Base-by-base conservation (phyloP, 2,888 invertebrate genomes). In the Mactromeris polynyma region DNA sequence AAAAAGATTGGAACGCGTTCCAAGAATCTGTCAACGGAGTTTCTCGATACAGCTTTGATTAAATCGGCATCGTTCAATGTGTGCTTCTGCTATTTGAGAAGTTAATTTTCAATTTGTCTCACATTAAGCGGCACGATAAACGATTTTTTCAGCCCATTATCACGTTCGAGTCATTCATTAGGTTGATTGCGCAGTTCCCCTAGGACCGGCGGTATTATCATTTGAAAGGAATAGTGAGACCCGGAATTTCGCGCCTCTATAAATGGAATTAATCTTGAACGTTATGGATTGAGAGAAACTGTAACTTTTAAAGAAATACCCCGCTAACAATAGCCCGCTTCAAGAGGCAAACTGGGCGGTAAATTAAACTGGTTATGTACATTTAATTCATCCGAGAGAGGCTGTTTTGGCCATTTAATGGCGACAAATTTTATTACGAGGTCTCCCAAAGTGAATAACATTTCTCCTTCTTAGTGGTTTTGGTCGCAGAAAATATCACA, bases 71-170 rank as follows among this genome's bases (percentile, higher is more conserved):
- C 94, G 94, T 91, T 93, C 94, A 93, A 86, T 93, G 93, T 93
- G 94, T 92, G 92, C 93, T 94, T 91, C 91, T 90, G 94, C 96
- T 94, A 96, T 96, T 96, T 95, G 95, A 95, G 96, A 96, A 96
- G 95, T 96, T 95, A 96, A 96, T 96, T 96, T 96, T 95, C 95
- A 94, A 96, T 96, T 96, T 95, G 95, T 93, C 94, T 92, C 93
- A 95, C 95, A 96, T 96, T 96, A 96, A 95, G 90, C 94, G 91
- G 86, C 87, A 90, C 86, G 89, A 93, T 90, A 92, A 93, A 93
- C 91, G 94, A 93, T 94, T 94, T 94, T 93, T 90, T 90, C 92
- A 89, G 90, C 90, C 92, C 93, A 93, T 94, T 93, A 93, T 88
- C 91, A 83, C 86, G 89, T 89, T 87, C 86, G 80, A 81, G 83